phyloP scores from a whole-genome alignment of 2,113 vertebrate genomes.

The Aspiorhynchus laticeps region DNA sequence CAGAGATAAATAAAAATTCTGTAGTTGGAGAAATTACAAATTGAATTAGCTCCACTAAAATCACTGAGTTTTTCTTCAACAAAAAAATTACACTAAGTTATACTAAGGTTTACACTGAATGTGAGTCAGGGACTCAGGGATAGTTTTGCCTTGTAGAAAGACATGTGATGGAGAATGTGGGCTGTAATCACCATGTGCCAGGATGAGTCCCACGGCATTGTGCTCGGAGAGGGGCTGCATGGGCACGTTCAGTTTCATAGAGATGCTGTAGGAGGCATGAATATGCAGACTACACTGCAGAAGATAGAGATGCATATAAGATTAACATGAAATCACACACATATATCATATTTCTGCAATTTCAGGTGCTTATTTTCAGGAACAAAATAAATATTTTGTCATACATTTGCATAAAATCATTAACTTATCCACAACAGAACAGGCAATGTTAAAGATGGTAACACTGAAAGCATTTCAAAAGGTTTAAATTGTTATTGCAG shows the following conservation, averaged over 20 bases:
- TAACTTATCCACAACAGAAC: background rate
- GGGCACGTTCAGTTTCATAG: conserved; percentile 90
- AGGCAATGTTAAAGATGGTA: too few relatives aligned
- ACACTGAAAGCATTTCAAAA: too few relatives aligned
- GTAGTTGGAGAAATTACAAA: background rate
- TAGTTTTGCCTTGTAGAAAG: background rate
- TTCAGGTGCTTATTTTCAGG: background rate
- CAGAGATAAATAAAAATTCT: too few relatives aligned
- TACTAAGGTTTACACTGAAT: background rate
- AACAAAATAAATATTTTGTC: background rate
- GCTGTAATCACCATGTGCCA: conserved; percentile 85
- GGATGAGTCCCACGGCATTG: conserved; percentile 88
- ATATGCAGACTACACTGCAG: conserved; percentile 93
- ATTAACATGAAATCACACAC: background rate
- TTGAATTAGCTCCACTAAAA: too few relatives aligned
- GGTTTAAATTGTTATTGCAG: background rate
- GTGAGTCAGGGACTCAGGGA: background rate
- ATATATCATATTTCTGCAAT: too few relatives aligned
- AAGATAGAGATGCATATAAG: conserved; percentile 47
- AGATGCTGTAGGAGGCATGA: conserved; percentile 90
- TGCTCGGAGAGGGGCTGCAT: conserved; percentile 88
- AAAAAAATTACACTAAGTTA: too few relatives aligned
- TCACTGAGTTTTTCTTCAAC: background rate
- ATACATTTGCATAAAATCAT: too few relatives aligned
- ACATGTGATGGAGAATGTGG: background rate